Conservation (phyloP, 2,113 vertebrate species). For the Hystrix cristata region DNA sequence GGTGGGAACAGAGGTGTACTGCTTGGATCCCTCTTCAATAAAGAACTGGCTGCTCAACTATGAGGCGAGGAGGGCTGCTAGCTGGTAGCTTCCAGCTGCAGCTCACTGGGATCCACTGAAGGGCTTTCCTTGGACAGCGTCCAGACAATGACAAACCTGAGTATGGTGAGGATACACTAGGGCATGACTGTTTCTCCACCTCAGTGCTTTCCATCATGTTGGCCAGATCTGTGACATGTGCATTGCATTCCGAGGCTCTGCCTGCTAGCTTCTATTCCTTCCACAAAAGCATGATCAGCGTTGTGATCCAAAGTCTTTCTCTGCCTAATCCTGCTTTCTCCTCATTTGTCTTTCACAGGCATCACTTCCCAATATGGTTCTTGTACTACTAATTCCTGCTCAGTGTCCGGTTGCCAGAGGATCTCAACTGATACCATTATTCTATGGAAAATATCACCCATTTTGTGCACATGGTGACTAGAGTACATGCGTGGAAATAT, state of each 20-base stretch:
- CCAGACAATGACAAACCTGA: neutral
- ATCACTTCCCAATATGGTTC: neutral
- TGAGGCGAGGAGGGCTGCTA: neutral
- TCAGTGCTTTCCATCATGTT: neutral
- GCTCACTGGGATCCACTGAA: neutral
- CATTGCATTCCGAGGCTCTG: neutral
- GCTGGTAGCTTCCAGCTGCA: neutral
- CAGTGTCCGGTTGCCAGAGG: neutral
- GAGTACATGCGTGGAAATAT: neutral
- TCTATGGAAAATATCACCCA: neutral
- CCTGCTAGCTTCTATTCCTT: neutral
- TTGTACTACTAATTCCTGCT: constrained; percentile 1
- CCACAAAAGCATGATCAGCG: neutral
- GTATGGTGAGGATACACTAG: neutral
- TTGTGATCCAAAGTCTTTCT: neutral
- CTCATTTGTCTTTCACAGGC: neutral
- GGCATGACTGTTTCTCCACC: neutral
- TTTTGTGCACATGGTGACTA: neutral
- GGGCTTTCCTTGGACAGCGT: neutral
- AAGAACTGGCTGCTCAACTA: neutral
- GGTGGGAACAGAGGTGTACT: neutral
- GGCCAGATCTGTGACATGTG: neutral
- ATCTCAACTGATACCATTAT: constrained; percentile 13
- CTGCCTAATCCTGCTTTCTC: constrained; percentile 1
- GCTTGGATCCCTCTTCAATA: neutral